Evolutionary conservation across 2,888 invertebrate genomes (phyloP), one percentile per base, ranked within the genome.

Genomic region (Gymnocheta viridis): DNA sequence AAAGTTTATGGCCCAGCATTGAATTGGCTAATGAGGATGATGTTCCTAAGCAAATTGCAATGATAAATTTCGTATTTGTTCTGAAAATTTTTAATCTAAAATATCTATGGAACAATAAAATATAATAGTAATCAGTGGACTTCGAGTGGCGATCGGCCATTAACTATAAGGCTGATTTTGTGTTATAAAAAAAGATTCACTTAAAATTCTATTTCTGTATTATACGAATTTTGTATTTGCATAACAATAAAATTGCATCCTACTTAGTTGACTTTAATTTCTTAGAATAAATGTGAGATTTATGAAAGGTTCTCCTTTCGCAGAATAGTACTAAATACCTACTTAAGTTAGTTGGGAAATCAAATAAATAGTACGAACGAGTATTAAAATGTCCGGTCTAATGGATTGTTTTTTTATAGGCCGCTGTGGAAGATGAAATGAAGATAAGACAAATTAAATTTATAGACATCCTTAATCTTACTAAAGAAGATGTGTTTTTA

Each of bases 1-100:
- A 80, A 76, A 62, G 67, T 81, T 81, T 58, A 67, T 60, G 60
- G 58, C 29, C 66, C 12, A 73, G 73, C 38, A 72, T 49, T 47
- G 35, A 44, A 79, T 35, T 73, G 38, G 66, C 38, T 64, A 64
- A 72, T 56, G 66, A 73, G 35, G 17, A 27, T 44, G 17, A 47
- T 35, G 9, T 17, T 49, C 4, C n/a, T n/a, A 19, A 19, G 19
- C 29, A 41, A 41, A 69, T 38, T 41, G 49, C 27, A 38, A 60
- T 64, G 56, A 76, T 32, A 47, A 22, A 56, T 47, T 66, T 22
- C 7, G 4, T 10, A 41, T 14, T 29, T 44, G 0, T 12, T 51
- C 2, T 17, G 4, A 27, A 44, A 38, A 27, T 6, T 38, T 49
- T 32, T 10, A 1, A 35, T 17, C 29, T 24, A 19, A 32, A 58